phyloP scores from a whole-genome alignment of 2,797 vertebrate genomes.

The Megaceryle alcyon region DNA sequence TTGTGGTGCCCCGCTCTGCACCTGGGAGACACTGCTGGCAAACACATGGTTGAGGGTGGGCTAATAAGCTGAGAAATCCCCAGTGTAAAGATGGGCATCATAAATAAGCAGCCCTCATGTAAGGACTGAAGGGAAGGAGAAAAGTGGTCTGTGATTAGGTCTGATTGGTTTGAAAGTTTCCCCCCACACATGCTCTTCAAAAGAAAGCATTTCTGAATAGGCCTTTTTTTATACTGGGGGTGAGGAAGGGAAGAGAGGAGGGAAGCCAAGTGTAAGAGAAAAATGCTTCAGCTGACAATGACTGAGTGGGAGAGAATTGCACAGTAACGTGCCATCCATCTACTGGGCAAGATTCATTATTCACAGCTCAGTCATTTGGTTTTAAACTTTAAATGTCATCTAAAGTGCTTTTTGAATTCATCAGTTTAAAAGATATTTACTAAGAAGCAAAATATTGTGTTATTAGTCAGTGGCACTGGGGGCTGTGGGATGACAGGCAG shows the following conservation, averaged over 20 bases:
- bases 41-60: background rate
- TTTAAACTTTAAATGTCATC: slow-evolving; percentile 55
- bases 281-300: slow-evolving; percentile 49
- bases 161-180: background rate
- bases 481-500: background rate
- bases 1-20: background rate
- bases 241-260: background rate
- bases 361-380: slow-evolving; percentile 24
- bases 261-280: slow-evolving; percentile 27
- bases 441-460: slow-evolving; percentile 21
- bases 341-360: slow-evolving; percentile 49
- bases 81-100: background rate
- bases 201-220: background rate
- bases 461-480: background rate
- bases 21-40: background rate
- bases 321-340: slow-evolving; percentile 52
- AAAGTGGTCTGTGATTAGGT: background rate
- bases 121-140: background rate
- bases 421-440: slow-evolving; percentile 50
- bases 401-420: slow-evolving; percentile 46
- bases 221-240: background rate
- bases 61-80: background rate
- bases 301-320: slow-evolving; percentile 42
- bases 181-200: background rate
- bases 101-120: background rate